Evolutionary conservation across 2,888 invertebrate species (phyloP).

Genomic region (Drosophila melanosoma): DNA sequence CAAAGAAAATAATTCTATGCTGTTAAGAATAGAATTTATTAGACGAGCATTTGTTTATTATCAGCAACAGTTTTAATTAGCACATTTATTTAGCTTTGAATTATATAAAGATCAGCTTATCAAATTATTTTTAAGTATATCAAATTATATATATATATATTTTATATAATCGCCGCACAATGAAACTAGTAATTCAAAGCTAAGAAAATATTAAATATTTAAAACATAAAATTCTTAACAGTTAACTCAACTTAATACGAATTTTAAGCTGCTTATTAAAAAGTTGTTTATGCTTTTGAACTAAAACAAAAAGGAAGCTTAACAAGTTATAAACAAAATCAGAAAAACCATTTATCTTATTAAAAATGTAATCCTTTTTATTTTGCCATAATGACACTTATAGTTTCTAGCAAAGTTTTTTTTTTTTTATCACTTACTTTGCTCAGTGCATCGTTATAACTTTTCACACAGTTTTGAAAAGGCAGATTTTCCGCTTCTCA

Average conservation of each 20-base stretch:
- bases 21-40: neutral
- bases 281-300: neutral
- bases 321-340: neutral
- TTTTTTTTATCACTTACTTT: neutral
- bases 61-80: neutral
- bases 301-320: neutral
- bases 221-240: neutral
- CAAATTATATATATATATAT: no score
- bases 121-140: neutral
- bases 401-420: neutral
- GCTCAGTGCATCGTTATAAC: constrained; percentile 18
- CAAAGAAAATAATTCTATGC: neutral
- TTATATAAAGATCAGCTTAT: neutral
- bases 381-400: neutral
- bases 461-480: constrained; percentile 36
- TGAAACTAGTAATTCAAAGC: neutral
- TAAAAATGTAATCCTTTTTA: neutral
- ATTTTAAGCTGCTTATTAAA: neutral
- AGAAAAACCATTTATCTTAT: neutral
- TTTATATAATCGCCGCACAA: neutral
- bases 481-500: constrained; percentile 14
- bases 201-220: neutral
- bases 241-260: neutral
- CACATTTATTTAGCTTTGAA: neutral
- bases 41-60: neutral